Conservation (phyloP, 2,888 invertebrate species). For the Drosophila subsilvestris region DNA sequence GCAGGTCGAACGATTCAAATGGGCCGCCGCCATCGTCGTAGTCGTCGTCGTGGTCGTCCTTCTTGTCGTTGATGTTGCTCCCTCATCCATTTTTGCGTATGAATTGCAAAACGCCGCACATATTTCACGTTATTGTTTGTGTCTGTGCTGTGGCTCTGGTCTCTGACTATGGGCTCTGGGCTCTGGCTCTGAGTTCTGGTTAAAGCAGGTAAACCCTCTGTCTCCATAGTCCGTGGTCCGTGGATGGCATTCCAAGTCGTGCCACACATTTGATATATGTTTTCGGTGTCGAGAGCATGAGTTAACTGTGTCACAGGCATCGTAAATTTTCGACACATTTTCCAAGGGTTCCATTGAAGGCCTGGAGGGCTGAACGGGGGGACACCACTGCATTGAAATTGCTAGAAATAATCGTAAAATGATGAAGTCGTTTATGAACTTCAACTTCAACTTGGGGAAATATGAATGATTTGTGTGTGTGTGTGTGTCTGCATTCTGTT, state of each 20-base stretch:
- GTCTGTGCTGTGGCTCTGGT: slow-evolving; percentile 15
- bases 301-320: slow-evolving; percentile 79
- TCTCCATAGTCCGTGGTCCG: slow-evolving; percentile 31
- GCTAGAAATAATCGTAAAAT: slow-evolving; percentile 78
- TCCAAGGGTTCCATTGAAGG: slow-evolving; percentile 23
- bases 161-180: slow-evolving; percentile 5
- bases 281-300: slow-evolving; percentile 78
- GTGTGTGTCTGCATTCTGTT: slow-evolving; percentile 30
- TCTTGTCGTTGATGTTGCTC: slow-evolving; percentile 55
- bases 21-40: slow-evolving; percentile 36
- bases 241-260: slow-evolving; percentile 66
- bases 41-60: slow-evolving; percentile 16
- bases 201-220: slow-evolving; percentile 65
- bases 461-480: slow-evolving; percentile 61
- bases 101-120: slow-evolving; percentile 79
- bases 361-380: neutral
- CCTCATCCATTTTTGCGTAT: slow-evolving; percentile 77
- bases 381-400: slow-evolving; percentile 67
- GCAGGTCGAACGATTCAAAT: slow-evolving; percentile 50
- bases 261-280: slow-evolving; percentile 78
- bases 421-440: slow-evolving; percentile 67
- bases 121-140: slow-evolving; percentile 78
- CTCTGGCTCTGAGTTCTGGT: slow-evolving; percentile 24
- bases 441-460: slow-evolving; percentile 45
- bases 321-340: slow-evolving; percentile 76